Evolutionary conservation across 2,888 invertebrate species (phyloP), one percentile per base, ranked within the genome.

Genomic region (Drosophila quinaria): DNA sequence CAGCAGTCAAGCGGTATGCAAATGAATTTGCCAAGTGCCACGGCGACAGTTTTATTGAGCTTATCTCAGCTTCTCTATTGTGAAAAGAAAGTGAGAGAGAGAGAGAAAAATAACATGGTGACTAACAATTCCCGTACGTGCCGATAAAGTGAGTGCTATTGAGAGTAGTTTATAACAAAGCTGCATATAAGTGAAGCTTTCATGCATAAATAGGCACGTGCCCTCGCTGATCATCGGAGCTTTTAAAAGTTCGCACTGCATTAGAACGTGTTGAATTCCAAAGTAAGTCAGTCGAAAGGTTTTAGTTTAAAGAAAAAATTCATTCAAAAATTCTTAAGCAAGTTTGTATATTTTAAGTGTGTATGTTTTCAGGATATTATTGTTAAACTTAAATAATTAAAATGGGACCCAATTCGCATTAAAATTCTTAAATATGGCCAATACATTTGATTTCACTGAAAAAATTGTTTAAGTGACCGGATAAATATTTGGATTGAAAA

Each of bases 21-120:
- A 89, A 83, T 88, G 73, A 74, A 70, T 83, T 77, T 80, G 81
- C 70, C 81, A 89, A 83, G 89, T 89, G 84, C 69, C 89, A 83
- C 74, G 74, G 89, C 87, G 83, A 89, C 83, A 87, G 74, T 83
- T 89, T 83, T 83, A 83, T 83, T 83, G 74, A 80, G 89, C 87
- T 83, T 89, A 83, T 89, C 89, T 80, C 58, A 56, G 74, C 74
- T 65, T 65, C 55, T 60, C 35, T 35, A 51, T 62, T 58, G 56
- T 58, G 52, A 9, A 25, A 19, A 44, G 39, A 37, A 49, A 42
- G 49, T 52, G 6, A 17, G 19, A 31, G 9, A 37, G 52, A 42
- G 49, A 58, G 6, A 22, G 19, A 31, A 29, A 35, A 29, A 58
- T 68, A 50, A 29, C 37, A 62, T 60, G 41, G 37, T 33, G 56